Base-by-base conservation (phyloP, 1,140 invertebrate species). In the Asbolus verrucosus region DNA sequence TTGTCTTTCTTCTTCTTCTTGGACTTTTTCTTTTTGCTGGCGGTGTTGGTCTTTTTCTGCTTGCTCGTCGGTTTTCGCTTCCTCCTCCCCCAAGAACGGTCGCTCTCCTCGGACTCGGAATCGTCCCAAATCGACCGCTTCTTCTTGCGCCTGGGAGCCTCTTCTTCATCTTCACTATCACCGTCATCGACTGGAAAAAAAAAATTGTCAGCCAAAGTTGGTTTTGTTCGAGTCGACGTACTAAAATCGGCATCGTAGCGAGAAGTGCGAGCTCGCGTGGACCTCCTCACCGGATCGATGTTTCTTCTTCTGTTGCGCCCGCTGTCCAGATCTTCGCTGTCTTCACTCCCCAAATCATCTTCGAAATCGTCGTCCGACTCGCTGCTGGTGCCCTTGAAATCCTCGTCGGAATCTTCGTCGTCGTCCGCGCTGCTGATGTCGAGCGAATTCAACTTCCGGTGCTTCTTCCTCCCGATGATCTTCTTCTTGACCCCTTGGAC, bases 361-460 rank as follows among this genome's bases (percentile, higher is more conserved):
- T 90, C 88, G 13, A 79, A 78, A 18, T 79, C 77, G 6, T 79
- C 79, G 54, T 76, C 75, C 0, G 60, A 67, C 8, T 73, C 72
- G n/a, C 36, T 30, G 38, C 67, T 69, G 0, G 82, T 81, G n/a
- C 88, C 91, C 75, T 94, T 93, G 72, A 95, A 95, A 80, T 95
- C 93, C 81, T 95, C 93, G 77, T 95, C 94, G 1, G 90, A 93
- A 67, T 84, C 87, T 69, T 88, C 87, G 67, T 88, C 89, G 78
- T 93, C 91, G 66, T 93, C 92, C 65, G 92, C 92, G 33, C 91
- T 93, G 21, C 89, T 89, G 1, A 92, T 87, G 73, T 95, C 93
- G 6, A 96, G 82, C 68, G 90, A 92, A 75, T 93, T 94, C 0
- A 95, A 81, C 72, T 91, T 91, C 0, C 91, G 83, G 18, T 88